Conservation (phyloP, 2,888 invertebrate species). For the Julus scanicus region DNA sequence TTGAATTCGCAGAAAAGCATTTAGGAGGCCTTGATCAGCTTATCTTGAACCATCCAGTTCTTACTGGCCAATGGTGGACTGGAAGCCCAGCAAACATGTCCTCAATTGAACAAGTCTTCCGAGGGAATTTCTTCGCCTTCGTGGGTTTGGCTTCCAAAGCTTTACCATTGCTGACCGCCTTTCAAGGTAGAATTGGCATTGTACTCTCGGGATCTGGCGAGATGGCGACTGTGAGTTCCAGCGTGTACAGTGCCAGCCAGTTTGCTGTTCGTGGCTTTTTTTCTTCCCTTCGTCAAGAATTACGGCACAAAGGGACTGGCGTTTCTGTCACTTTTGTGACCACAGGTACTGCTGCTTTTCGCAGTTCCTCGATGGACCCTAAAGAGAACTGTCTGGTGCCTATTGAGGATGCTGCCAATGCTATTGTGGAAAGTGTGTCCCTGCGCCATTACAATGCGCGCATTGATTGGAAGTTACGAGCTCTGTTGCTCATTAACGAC, state of each 20-base stretch:
- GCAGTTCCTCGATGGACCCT: not conserved
- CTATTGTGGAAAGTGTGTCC: not conserved
- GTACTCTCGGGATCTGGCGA: no score
- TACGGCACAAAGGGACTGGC: not conserved
- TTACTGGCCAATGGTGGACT: not conserved
- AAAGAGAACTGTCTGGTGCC: not conserved
- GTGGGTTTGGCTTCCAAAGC: slow-evolving; percentile 61
- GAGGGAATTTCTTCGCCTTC: slow-evolving; percentile 64
- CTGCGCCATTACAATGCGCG: not conserved
- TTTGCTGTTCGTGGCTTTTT: slow-evolving; percentile 50
- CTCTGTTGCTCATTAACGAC: not conserved
- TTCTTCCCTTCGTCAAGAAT: slow-evolving; percentile 46
- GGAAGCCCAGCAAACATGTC: not conserved
- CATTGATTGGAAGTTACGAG: not conserved
- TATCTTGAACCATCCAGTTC: not conserved
- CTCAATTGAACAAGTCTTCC: slow-evolving; percentile 56
- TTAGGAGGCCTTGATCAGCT: slow-evolving; percentile 50
- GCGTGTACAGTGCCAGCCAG: not conserved
- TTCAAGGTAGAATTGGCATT: no score
- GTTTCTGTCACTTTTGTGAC: slow-evolving; percentile 44
- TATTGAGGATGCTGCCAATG: not conserved
- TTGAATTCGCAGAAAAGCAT: not conserved
- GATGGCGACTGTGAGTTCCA: no score
- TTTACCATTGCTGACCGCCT: no score
- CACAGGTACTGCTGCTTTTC: not conserved